A percentile compares a stretch with the other conserved stretches of the same genome.
Evolutionary conservation across 2,113 vertebrate genomes (phyloP).

Genomic region (Nibea coibor): DNA sequence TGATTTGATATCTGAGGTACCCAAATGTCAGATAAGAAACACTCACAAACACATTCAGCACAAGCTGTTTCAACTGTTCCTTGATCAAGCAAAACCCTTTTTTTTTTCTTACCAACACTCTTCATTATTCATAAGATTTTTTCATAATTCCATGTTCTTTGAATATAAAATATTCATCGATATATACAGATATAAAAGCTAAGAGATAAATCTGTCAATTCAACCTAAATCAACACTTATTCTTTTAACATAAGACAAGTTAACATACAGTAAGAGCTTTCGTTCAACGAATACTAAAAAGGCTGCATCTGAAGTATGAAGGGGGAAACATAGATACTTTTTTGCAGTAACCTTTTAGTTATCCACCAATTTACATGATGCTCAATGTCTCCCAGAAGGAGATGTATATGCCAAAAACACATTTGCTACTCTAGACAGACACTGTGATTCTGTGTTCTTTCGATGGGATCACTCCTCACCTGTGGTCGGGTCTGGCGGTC

Average conservation of each 20-base stretch:
- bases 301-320: neutral
- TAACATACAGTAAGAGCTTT: neutral
- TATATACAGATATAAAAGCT: too few species aligned
- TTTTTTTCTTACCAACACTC: neutral
- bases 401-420: neutral
- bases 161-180: neutral
- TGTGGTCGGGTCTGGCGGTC: slow-evolving; percentile 88
- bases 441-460: neutral
- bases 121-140: neutral
- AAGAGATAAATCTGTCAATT: neutral
- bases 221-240: neutral
- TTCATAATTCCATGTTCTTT: neutral
- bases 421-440: neutral
- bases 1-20: slow-evolving; percentile 30
- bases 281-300: neutral
- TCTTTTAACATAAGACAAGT: too few species aligned
- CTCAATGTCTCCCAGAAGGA: neutral
- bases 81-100: slow-evolving; percentile 1
- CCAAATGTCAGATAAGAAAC: slow-evolving; percentile 42
- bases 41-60: slow-evolving; percentile 18
- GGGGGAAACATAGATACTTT: neutral
- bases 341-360: neutral
- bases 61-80: neutral
- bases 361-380: neutral
- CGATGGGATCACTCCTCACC: slow-evolving; percentile 75